Conservation (phyloP, 1,140 invertebrate species). For the Sinonovacula constricta region DNA sequence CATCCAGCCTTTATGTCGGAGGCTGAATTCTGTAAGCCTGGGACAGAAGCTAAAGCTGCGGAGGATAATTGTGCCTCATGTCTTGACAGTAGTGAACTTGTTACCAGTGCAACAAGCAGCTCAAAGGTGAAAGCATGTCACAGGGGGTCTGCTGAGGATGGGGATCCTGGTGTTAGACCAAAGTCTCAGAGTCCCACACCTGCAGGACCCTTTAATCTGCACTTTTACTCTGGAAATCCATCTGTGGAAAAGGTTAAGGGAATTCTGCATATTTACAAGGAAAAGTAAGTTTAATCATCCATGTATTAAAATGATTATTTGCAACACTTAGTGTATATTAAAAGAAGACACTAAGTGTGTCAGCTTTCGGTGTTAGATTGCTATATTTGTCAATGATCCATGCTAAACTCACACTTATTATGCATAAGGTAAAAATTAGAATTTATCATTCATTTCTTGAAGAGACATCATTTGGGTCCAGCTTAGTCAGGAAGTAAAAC, state of each 20-base stretch:
- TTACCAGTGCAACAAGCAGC: background rate
- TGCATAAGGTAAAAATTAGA: no score
- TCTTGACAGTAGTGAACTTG: background rate
- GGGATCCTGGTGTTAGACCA: slow-evolving; percentile 43
- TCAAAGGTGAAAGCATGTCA: background rate
- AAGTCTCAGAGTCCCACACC: slow-evolving; percentile 67
- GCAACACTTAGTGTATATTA: background rate
- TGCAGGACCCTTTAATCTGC: slow-evolving; percentile 64
- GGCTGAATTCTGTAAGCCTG: background rate
- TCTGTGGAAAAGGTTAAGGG: slow-evolving; percentile 98
- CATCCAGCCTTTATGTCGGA: background rate
- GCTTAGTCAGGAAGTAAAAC: no score
- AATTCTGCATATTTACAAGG: slow-evolving; percentile 96
- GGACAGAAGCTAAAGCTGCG: background rate
- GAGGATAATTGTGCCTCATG: background rate
- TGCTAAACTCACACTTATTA: no score
- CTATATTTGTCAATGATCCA: no score
- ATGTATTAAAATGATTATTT: background rate
- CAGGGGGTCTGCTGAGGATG: background rate
- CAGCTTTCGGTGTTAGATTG: no score
- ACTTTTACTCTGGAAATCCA: slow-evolving; percentile 97
- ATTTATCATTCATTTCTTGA: no score
- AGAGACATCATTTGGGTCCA: no score
- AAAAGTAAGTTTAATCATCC: slow-evolving; percentile 85
- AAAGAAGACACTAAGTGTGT: background rate